A percentile compares a stretch with the other conserved stretches of the same genome.
phyloP scores from a whole-genome alignment of 2,113 vertebrate species.

The Marmota monax region DNA sequence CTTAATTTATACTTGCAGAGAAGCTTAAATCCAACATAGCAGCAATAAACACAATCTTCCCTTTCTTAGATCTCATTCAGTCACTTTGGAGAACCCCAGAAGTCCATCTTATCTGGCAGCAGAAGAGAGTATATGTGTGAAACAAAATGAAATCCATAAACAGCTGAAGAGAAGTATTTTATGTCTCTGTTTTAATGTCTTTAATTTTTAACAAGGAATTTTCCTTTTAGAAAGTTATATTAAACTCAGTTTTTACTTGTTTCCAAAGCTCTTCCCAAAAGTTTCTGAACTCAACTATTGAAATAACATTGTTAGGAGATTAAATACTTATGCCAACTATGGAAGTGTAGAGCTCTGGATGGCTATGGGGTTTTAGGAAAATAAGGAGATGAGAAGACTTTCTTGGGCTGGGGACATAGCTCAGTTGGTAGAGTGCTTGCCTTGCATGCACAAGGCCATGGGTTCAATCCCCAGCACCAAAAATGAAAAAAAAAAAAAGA shows the following conservation, averaged over 20 bases:
- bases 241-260: conserved; percentile 19
- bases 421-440: no score
- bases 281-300: background rate
- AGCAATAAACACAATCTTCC: background rate
- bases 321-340: background rate
- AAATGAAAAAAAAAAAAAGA: no score
- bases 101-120: background rate
- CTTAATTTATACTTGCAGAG: background rate
- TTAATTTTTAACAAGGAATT: background rate
- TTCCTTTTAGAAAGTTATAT: background rate
- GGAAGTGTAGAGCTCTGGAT: background rate
- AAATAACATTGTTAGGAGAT: background rate
- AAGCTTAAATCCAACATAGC: background rate
- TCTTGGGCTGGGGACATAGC: background rate
- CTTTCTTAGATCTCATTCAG: background rate
- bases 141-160: background rate
- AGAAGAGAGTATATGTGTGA: background rate
- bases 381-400: background rate
- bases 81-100: background rate
- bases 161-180: background rate
- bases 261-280: background rate
- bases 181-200: background rate
- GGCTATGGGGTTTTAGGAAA: background rate
- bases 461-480: no score
- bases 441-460: no score